Percentiles rank a stretch among this genome's conserved stretches.
Conservation (phyloP, 1,140 invertebrate genomes). For the Nephotettix cincticeps region DNA sequence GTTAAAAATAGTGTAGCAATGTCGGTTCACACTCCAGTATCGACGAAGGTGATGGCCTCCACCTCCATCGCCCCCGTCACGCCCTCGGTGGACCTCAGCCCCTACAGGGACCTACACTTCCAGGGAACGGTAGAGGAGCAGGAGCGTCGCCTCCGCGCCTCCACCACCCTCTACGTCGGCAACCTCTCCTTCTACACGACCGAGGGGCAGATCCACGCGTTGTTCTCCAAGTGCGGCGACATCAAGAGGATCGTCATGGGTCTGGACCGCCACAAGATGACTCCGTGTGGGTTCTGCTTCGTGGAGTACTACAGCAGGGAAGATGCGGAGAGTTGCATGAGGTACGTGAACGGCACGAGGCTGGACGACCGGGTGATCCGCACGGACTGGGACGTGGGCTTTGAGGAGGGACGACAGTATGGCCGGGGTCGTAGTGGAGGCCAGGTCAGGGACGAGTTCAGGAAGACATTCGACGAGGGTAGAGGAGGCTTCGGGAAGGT, state of each 20-base stretch:
- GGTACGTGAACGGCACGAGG: conserved; percentile 94
- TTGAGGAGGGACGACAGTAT: conserved; percentile 96
- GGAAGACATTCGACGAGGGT: conserved; percentile 94
- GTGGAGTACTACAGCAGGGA: conserved; percentile 88
- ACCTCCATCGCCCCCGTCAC: too few relatives aligned
- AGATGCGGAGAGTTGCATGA: conserved; percentile 92
- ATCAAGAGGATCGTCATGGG: conserved; percentile 97
- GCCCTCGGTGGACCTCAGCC: conserved; percentile 72
- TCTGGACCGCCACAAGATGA: conserved; percentile 96
- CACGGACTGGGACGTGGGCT: conserved; percentile 98
- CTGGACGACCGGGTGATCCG: conserved; percentile 94
- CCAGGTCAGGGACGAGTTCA: conserved; percentile 96
- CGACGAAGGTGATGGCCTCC: too few relatives aligned
- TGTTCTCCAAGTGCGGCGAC: conserved; percentile 96
- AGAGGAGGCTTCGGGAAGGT: conserved; percentile 96
- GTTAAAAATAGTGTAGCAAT: too few relatives aligned
- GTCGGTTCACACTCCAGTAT: too few relatives aligned
- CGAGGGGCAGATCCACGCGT: conserved; percentile 98
- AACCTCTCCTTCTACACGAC: conserved; percentile 99
- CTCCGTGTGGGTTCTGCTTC: conserved; percentile 99
- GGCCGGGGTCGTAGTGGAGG: conserved; percentile 96
- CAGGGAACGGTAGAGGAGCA: conserved; percentile 91
- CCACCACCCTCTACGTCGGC: conserved; percentile 92
- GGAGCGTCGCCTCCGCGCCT: conserved; percentile 73
- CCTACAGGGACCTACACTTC: conserved; percentile 93